Evolutionary conservation across 2,888 invertebrate genomes (phyloP).

Genomic region (Neoascia interrupta): DNA sequence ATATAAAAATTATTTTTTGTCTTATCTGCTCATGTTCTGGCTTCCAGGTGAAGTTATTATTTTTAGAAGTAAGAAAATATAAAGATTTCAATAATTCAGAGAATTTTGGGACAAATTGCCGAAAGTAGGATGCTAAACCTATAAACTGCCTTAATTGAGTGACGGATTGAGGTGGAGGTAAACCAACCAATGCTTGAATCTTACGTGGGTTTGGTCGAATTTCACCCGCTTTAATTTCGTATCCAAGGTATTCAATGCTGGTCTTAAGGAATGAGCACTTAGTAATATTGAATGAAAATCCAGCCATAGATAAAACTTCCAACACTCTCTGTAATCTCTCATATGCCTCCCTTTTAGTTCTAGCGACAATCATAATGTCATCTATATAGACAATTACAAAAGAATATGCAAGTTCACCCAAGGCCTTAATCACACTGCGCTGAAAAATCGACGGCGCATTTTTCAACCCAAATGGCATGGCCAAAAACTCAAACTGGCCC

Average conservation of each 20-base stretch:
- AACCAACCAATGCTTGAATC: not conserved
- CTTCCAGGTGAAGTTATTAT: not conserved
- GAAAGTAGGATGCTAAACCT: constrained; percentile 26
- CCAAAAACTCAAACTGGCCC: constrained; percentile 32
- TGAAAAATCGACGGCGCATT: constrained; percentile 39
- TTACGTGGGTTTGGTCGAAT: constrained; percentile 6
- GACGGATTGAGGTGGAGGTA: constrained; percentile 20
- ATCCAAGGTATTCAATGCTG: constrained; percentile 31
- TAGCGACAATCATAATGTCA: constrained; percentile 48
- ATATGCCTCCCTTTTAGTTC: constrained; percentile 29
- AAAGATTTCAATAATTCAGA: constrained; percentile 9
- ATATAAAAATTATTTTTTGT: constrained; percentile 20
- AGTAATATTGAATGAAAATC: constrained; percentile 33
- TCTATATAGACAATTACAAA: constrained; percentile 53
- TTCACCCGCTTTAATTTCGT: constrained; percentile 11
- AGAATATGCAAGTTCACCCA: constrained; percentile 39
- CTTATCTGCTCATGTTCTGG: constrained; percentile 23
- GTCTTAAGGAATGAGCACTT: constrained; percentile 34
- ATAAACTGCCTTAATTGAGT: constrained; percentile 30
- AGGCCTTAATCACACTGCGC: constrained; percentile 5
- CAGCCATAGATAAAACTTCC: constrained; percentile 29
- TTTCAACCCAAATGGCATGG: constrained; percentile 39
- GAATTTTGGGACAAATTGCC: constrained; percentile 11
- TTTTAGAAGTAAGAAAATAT: not conserved
- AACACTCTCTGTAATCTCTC: constrained; percentile 40